Conservation (phyloP, 2,888 invertebrate species). For the Nasonia oneida region DNA sequence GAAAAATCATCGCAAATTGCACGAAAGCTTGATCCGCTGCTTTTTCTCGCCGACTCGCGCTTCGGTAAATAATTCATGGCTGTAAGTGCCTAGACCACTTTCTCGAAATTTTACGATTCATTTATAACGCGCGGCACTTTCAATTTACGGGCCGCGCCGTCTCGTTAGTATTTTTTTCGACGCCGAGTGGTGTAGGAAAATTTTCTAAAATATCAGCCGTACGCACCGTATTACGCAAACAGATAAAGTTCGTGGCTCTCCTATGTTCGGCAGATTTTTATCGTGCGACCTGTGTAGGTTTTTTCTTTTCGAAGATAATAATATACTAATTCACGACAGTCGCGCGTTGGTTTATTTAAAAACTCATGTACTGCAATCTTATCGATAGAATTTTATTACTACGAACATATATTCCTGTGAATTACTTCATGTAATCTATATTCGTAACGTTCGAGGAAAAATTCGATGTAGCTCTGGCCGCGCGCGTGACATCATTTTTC, state of each 20-base stretch:
- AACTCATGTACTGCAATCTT: slow-evolving; percentile 23
- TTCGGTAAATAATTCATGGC: background rate
- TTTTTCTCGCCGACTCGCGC: background rate
- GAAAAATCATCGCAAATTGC: background rate
- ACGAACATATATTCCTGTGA: background rate
- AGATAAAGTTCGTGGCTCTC: slow-evolving; percentile 23
- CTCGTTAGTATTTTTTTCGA: slow-evolving; percentile 21
- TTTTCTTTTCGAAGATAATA: slow-evolving; percentile 1
- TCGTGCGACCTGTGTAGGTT: slow-evolving; percentile 28
- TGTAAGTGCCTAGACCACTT: background rate
- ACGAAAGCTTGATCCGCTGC: background rate
- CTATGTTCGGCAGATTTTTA: slow-evolving; percentile 8
- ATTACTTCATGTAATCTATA: background rate
- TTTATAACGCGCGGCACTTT: slow-evolving; percentile 4
- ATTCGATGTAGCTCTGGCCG: background rate
- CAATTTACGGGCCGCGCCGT: background rate
- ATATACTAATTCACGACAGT: slow-evolving; percentile 14
- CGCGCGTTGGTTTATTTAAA: slow-evolving; percentile 1
- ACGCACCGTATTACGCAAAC: slow-evolving; percentile 10
- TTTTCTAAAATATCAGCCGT: slow-evolving; percentile 34
- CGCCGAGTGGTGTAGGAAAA: background rate
- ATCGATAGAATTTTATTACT: slow-evolving; percentile 12
- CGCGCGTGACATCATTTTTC: background rate
- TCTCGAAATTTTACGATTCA: background rate
- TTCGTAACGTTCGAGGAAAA: background rate